Conservation (phyloP, 2,888 invertebrate species). For the Dryobotodes eremita region DNA sequence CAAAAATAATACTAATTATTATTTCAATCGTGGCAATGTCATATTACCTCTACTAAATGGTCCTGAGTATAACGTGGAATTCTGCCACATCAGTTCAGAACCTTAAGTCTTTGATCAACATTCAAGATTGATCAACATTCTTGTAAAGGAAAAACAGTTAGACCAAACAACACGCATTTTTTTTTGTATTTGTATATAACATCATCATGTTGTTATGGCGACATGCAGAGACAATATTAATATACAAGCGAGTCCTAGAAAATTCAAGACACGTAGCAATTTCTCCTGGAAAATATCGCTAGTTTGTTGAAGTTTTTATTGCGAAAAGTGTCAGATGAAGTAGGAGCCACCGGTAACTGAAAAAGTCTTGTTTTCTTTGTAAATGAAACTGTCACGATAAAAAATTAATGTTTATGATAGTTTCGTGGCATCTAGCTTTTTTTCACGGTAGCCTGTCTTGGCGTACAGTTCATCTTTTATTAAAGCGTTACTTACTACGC, state of each 20-base stretch:
- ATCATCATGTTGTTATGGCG: not conserved
- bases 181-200: not conserved
- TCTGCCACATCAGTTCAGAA: not conserved
- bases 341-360: slow-evolving; percentile 17
- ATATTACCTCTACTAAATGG: not conserved
- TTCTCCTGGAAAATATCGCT: slow-evolving; percentile 19
- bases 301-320: slow-evolving; percentile 31
- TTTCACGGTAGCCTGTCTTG: not conserved
- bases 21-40: not conserved
- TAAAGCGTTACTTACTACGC: not conserved
- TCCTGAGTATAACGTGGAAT: not conserved
- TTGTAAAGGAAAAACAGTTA: not conserved
- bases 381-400: slow-evolving; percentile 30
- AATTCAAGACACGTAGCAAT: slow-evolving; percentile 28
- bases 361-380: slow-evolving; percentile 30
- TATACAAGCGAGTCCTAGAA: not conserved
- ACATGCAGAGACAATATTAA: not conserved
- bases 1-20: not conserved
- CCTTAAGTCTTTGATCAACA: not conserved
- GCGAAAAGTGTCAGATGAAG: slow-evolving; percentile 21
- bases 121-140: not conserved
- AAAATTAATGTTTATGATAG: slow-evolving; percentile 31
- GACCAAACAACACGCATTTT: not conserved
- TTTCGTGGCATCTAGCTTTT: slow-evolving; percentile 1
- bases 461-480: not conserved